These are phyloP conservation scores for Arothron firmamentum DNA, from an alignment of 2,113 vertebrate genomes.

Conservation along the genomic window DNA sequence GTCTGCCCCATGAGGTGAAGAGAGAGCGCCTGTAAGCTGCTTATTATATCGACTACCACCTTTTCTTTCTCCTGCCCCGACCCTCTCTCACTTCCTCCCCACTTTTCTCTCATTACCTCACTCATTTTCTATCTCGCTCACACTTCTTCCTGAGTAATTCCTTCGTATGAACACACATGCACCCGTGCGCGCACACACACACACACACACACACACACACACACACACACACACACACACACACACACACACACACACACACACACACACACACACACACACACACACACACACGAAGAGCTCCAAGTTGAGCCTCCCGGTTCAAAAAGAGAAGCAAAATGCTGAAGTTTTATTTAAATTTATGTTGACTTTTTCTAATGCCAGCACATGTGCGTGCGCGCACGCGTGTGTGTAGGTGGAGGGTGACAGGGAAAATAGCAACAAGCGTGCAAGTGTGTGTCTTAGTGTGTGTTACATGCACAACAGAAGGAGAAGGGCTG, in stretches of 20 bases:
- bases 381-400: constrained; percentile 70
- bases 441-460: constrained; percentile 46
- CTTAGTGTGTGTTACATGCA: constrained; percentile 70
- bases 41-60: constrained; percentile 95
- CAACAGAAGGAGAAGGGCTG: constrained; percentile 97
- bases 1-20: constrained; percentile 80
- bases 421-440: constrained; percentile 45
- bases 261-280: constrained; percentile 19
- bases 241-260: constrained; percentile 20
- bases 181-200: constrained; percentile 19
- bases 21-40: constrained; percentile 97
- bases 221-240: constrained; percentile 18
- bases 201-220: constrained; percentile 23
- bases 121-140: constrained; percentile 62
- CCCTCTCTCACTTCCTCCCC: constrained; percentile 32
- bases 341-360: constrained; percentile 96
- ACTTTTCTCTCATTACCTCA: constrained; percentile 47
- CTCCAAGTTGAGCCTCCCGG: constrained; percentile 81
- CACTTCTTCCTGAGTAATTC: no score
- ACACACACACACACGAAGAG: constrained; percentile 43
- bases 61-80: background rate
- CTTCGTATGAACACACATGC: constrained; percentile 18
- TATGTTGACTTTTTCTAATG: constrained; percentile 98
- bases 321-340: constrained; percentile 91
- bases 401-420: constrained; percentile 42